Conservation (phyloP, 1,140 invertebrate genomes). For the Mya arenaria region DNA sequence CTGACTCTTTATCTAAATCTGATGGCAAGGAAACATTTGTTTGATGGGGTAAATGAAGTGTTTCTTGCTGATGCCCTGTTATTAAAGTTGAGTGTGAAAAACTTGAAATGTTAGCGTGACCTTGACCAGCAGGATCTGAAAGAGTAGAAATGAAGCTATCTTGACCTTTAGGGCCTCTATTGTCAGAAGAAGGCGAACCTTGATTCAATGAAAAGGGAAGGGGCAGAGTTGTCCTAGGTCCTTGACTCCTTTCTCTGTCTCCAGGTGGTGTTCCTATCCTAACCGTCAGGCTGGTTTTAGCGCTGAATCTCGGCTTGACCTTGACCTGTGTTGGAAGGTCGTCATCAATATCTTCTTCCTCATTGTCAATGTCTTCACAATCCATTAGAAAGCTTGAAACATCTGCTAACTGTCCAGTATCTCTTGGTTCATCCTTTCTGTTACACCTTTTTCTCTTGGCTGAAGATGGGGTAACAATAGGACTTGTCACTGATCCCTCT, state of each 20-base stretch:
- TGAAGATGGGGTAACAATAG: background rate
- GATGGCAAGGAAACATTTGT: background rate
- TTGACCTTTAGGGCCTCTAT: slow-evolving; percentile 29
- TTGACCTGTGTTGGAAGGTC: slow-evolving; percentile 48
- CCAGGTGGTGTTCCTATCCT: slow-evolving; percentile 7
- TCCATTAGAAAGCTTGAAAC: background rate
- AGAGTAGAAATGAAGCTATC: slow-evolving; percentile 23
- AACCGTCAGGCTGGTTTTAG: slow-evolving; percentile 11
- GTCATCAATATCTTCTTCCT: slow-evolving; percentile 5
- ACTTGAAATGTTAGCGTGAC: slow-evolving; percentile 5
- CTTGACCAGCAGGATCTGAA: slow-evolving; percentile 29
- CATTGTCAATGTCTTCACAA: slow-evolving; percentile 1
- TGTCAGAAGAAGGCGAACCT: slow-evolving; percentile 7
- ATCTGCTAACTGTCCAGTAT: background rate
- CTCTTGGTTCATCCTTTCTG: background rate
- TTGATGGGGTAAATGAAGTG: background rate
- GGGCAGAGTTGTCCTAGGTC: slow-evolving; percentile 24
- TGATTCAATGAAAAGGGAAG: slow-evolving; percentile 32
- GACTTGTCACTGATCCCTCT: slow-evolving; percentile 4
- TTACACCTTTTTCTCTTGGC: background rate
- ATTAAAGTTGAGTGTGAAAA: background rate
- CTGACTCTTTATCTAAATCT: background rate
- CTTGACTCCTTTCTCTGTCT: slow-evolving; percentile 6
- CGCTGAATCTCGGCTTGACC: slow-evolving; percentile 16
- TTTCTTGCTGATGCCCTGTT: background rate